Percentiles rank a stretch among this genome's conserved stretches.
phyloP scores from a whole-genome alignment of 1,140 invertebrate genomes.

The Gryon sp. region DNA sequence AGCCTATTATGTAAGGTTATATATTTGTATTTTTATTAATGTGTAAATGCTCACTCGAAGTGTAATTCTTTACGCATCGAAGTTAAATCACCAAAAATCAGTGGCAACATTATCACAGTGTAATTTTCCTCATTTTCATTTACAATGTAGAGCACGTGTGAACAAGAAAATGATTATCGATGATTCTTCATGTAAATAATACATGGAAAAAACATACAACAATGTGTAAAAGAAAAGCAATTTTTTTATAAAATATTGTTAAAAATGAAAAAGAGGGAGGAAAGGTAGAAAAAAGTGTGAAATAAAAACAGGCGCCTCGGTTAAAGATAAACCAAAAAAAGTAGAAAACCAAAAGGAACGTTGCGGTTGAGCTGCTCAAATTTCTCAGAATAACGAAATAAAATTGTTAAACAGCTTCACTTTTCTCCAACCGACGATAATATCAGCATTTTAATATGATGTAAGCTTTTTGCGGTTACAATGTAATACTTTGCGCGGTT shows the following conservation, averaged over 20 bases:
- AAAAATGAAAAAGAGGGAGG: not conserved
- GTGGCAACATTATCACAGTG: no score
- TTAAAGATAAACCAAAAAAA: not conserved
- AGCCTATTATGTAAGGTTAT: no score
- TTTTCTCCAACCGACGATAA: slow-evolving; percentile 12
- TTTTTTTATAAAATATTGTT: not conserved
- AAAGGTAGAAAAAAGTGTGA: slow-evolving; percentile 16
- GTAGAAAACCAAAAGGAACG: slow-evolving; percentile 28
- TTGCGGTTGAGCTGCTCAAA: slow-evolving; percentile 33
- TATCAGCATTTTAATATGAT: slow-evolving; percentile 46
- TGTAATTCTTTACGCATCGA: no score
- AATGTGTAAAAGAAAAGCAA: not conserved
- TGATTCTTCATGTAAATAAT: not conserved
- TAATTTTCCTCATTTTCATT: not conserved
- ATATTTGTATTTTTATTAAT: no score
- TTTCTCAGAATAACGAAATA: slow-evolving; percentile 48
- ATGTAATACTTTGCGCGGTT: slow-evolving; percentile 59
- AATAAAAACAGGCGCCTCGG: not conserved
- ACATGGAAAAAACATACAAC: not conserved
- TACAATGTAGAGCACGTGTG: not conserved
- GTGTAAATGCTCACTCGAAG: no score
- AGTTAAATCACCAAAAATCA: no score
- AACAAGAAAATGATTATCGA: no score
- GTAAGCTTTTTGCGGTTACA: slow-evolving; percentile 60
- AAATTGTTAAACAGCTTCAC: slow-evolving; percentile 27